phyloP scores from a whole-genome alignment of 2,888 invertebrate species.

The Stegana nigrithorax region DNA sequence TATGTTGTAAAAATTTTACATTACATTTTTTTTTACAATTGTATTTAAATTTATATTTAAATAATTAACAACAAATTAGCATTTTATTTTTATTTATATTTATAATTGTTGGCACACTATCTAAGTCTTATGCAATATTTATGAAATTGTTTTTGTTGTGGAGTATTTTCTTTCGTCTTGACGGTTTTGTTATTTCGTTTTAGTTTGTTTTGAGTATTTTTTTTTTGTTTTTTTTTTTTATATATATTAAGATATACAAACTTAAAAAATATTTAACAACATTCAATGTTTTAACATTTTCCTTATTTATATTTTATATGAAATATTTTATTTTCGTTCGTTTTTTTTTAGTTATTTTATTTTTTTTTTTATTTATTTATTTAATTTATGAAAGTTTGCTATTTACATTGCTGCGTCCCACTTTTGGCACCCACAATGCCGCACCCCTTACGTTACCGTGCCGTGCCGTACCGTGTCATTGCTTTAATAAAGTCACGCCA shows the following conservation, averaged over 20 bases:
- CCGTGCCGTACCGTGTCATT: too few species aligned
- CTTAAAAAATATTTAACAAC: constrained; percentile 68
- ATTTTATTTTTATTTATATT: constrained; percentile 25
- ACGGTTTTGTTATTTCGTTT: constrained; percentile 30
- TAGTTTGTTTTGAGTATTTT: constrained; percentile 20
- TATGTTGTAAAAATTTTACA: constrained; percentile 61
- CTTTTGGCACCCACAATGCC: too few species aligned
- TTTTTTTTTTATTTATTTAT: constrained; percentile 5
- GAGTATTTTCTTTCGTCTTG: constrained; percentile 43
- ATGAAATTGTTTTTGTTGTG: constrained; percentile 34
- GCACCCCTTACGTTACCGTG: too few species aligned
- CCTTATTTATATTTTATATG: constrained; percentile 11
- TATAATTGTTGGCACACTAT: constrained; percentile 64
- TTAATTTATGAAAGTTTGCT: not conserved
- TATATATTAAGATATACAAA: constrained; percentile 54
- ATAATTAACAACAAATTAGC: constrained; percentile 53
- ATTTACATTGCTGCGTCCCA: constrained; percentile 18
- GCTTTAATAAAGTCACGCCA: not conserved
- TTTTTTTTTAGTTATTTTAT: constrained; percentile 21
- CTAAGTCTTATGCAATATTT: constrained; percentile 61
- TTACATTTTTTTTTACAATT: constrained; percentile 22
- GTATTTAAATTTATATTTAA: constrained; percentile 37
- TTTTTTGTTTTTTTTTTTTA: constrained; percentile 14
- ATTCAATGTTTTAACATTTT: constrained; percentile 65
- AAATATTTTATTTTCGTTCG: constrained; percentile 30